phyloP scores from a whole-genome alignment of 2,888 invertebrate genomes.

The Octodonta nipae region DNA sequence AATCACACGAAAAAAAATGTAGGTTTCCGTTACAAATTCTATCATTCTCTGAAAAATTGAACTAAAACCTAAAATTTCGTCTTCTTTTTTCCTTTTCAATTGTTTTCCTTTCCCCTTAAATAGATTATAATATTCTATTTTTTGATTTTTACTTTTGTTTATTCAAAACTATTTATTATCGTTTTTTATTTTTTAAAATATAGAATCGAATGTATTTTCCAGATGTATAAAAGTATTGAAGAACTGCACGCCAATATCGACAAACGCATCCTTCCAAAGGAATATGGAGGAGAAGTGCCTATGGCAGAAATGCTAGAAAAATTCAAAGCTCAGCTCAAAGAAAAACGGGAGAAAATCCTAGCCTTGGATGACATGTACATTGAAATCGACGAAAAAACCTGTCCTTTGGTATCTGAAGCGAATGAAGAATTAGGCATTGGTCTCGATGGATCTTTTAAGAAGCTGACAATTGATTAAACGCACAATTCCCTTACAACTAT shows the following conservation, averaged over 20 bases:
- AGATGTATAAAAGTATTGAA: slow-evolving; percentile 63
- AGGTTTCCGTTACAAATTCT: too few species aligned
- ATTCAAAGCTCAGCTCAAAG: slow-evolving; percentile 51
- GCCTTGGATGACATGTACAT: slow-evolving; percentile 65
- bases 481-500: too few species aligned
- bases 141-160: too few species aligned
- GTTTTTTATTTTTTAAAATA: too few species aligned
- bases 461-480: slow-evolving; percentile 70
- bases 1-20: too few species aligned
- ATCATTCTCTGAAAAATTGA: too few species aligned
- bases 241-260: slow-evolving; percentile 60
- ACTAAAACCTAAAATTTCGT: too few species aligned
- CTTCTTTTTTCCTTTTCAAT: too few species aligned
- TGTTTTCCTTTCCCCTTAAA: too few species aligned
- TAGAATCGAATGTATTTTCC: slow-evolving; percentile 22
- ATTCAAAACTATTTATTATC: too few species aligned
- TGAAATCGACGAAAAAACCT: slow-evolving; percentile 45
- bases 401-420: slow-evolving; percentile 34
- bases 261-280: slow-evolving; percentile 65
- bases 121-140: too few species aligned
- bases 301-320: slow-evolving; percentile 67
- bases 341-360: slow-evolving; percentile 50
- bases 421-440: slow-evolving; percentile 59
- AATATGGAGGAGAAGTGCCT: slow-evolving; percentile 77
- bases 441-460: slow-evolving; percentile 70